A percentile compares a stretch with the other conserved stretches of the same genome.
These are phyloP conservation scores for Catocala nupta DNA, from an alignment of 2,888 invertebrate species.

Conservation along the genomic window DNA sequence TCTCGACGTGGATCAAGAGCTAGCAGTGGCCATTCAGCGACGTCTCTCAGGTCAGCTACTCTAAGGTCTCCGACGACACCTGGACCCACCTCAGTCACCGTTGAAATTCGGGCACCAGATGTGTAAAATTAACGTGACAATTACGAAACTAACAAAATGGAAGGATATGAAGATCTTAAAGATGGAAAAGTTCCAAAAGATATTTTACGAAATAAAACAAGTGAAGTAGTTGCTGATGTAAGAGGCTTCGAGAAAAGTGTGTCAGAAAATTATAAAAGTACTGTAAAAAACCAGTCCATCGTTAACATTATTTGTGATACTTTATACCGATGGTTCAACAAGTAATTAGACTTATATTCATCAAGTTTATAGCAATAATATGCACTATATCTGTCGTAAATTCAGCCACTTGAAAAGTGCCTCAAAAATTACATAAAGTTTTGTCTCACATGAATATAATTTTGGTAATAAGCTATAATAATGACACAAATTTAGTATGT, in stretches of 20 bases:
- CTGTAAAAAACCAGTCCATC: conserved; percentile 74
- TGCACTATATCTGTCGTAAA: conserved; percentile 68
- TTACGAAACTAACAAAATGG: conserved; percentile 2
- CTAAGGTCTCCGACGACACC: conserved; percentile 77
- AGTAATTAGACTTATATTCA: conserved; percentile 74
- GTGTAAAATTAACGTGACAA: conserved; percentile 67
- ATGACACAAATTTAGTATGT: conserved; percentile 57
- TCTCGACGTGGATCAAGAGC: conserved; percentile 91
- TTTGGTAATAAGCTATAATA: conserved; percentile 51
- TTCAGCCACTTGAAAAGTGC: conserved; percentile 81
- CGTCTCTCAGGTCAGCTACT: conserved; percentile 90
- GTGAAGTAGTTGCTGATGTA: conserved; percentile 29
- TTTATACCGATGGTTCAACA: conserved; percentile 73
- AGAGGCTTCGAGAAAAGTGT: conserved; percentile 26
- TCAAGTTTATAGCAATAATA: conserved; percentile 67
- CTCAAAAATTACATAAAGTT: conserved; percentile 70
- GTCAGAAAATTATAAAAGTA: conserved; percentile 42
- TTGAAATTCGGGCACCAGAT: conserved; percentile 92
- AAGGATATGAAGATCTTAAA: conserved; percentile 17
- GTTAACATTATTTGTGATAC: conserved; percentile 83
- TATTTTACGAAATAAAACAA: conserved; percentile 39
- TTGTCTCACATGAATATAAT: conserved; percentile 62
- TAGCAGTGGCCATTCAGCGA: conserved; percentile 92
- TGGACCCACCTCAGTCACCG: conserved; percentile 89
- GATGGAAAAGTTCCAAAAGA: conserved; percentile 21